Conservation (phyloP, 2,888 invertebrate genomes). For the Tetragnatha montana region DNA sequence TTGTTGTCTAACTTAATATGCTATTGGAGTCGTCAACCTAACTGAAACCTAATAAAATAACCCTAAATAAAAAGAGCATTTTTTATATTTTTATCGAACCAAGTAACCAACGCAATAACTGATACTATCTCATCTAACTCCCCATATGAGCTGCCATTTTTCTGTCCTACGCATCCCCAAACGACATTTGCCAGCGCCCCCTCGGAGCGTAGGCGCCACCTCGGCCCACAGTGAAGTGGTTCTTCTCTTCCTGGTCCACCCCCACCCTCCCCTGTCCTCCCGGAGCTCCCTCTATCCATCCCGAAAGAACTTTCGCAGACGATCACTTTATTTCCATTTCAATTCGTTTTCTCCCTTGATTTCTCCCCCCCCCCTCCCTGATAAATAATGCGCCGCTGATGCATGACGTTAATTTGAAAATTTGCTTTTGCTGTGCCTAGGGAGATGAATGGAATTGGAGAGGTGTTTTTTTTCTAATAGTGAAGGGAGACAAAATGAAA, state of each 20-base stretch:
- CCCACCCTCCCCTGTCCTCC: conserved; percentile 18
- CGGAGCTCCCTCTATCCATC: conserved; percentile 35
- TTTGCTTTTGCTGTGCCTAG: conserved; percentile 7
- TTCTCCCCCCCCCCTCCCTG: conserved; percentile 25
- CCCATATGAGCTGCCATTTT: not conserved
- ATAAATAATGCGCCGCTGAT: conserved; percentile 52
- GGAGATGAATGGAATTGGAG: not conserved
- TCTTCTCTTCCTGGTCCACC: conserved; percentile 47
- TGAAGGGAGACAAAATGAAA: not conserved
- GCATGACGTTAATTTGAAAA: conserved; percentile 17
- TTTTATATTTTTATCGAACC: not conserved
- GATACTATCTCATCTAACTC: not conserved
- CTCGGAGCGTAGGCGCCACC: conserved; percentile 59
- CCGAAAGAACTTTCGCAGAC: conserved; percentile 26
- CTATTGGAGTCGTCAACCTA: too few species aligned
- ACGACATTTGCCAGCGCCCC: not conserved
- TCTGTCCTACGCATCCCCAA: conserved; percentile 42
- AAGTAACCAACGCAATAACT: not conserved
- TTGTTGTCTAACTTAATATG: too few species aligned
- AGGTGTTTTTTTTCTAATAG: not conserved
- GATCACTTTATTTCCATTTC: not conserved
- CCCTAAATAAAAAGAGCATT: not conserved
- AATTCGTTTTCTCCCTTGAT: conserved; percentile 34
- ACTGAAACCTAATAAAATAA: not conserved
- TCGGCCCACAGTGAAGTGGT: conserved; percentile 65